Conservation (phyloP, 2,113 vertebrate species). For the Bothrops jararaca region DNA sequence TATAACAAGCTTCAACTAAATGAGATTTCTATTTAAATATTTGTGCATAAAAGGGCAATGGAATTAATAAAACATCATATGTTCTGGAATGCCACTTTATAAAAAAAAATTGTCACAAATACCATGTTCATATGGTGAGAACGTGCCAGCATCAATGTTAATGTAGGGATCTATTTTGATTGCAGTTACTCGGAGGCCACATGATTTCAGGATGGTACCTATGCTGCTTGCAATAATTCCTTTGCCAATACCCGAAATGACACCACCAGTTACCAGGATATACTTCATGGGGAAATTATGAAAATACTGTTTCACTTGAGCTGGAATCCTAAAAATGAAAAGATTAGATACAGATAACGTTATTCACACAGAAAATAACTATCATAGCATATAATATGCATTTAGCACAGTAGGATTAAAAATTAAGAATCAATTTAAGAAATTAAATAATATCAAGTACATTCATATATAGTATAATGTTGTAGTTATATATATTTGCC, state of each 20-base stretch:
- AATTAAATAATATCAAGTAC: neutral
- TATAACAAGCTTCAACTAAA: neutral
- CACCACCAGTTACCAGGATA: constrained; percentile 76
- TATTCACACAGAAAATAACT: neutral
- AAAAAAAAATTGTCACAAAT: constrained; percentile 21
- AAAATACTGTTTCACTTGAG: neutral
- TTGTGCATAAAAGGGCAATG: neutral
- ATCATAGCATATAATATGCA: neutral
- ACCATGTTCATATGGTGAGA: constrained; percentile 80
- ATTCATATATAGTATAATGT: neutral
- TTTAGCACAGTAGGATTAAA: neutral
- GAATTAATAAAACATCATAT: neutral
- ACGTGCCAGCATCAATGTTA: constrained; percentile 78
- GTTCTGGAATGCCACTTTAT: neutral
- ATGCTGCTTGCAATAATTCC: constrained; percentile 80
- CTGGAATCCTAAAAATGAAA: constrained; percentile 52
- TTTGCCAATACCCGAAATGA: constrained; percentile 81
- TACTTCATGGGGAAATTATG: constrained; percentile 73
- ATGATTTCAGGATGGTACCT: constrained; percentile 76
- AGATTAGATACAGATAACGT: neutral
- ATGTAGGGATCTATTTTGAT: constrained; percentile 82
- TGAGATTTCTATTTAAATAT: neutral
- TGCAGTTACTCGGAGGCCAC: constrained; percentile 75
- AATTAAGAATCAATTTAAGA: neutral
- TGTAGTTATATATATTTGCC: neutral